Conservation (phyloP, 2,888 invertebrate species). For the Frankliniella intonsa region DNA sequence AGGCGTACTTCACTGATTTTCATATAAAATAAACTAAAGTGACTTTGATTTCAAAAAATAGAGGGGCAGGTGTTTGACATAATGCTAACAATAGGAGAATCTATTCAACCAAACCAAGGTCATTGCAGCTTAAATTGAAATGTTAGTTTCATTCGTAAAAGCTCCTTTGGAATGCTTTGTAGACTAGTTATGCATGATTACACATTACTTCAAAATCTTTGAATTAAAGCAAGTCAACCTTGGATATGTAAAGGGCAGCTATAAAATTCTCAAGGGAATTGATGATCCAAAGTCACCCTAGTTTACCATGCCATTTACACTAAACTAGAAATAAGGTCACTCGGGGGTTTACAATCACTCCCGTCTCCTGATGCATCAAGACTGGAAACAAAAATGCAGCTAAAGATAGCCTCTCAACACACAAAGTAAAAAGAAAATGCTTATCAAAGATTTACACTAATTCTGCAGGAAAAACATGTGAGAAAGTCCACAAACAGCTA, state of each 20-base stretch:
- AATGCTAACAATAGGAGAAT: background rate
- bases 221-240: background rate
- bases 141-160: background rate
- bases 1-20: background rate
- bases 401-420: background rate
- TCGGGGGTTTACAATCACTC: background rate
- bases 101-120: no score
- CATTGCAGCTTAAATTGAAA: background rate
- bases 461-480: background rate
- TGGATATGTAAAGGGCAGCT: background rate
- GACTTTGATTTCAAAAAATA: background rate
- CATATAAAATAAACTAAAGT: background rate
- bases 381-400: slow-evolving; percentile 8
- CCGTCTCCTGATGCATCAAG: background rate
- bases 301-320: background rate
- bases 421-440: slow-evolving; percentile 4
- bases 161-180: background rate
- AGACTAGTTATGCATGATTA: background rate
- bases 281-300: background rate
- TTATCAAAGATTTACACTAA: slow-evolving; percentile 11
- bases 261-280: background rate
- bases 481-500: background rate
- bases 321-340: slow-evolving; percentile 10
- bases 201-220: background rate
- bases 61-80: background rate